phyloP scores from a whole-genome alignment of 2,113 vertebrate species.

The Hirundichthys speculiger region DNA sequence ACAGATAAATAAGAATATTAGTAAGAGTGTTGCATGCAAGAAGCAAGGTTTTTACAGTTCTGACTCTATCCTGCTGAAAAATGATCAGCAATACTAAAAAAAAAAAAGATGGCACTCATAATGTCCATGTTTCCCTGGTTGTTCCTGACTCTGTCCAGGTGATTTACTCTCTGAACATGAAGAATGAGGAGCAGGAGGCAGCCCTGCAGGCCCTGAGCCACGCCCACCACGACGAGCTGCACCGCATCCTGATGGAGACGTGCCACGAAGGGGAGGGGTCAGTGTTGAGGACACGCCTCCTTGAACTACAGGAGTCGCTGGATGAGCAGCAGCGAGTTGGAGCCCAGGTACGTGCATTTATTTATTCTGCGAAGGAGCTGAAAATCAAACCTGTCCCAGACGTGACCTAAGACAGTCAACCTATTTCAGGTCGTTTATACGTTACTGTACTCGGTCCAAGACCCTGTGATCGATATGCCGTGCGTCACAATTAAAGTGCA shows the following conservation, averaged over 20 bases:
- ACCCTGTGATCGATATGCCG: conserved; percentile 32
- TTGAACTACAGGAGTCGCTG: conserved; percentile 87
- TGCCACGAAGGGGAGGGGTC: conserved; percentile 82
- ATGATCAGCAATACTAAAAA: no score
- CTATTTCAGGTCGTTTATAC: conserved; percentile 6
- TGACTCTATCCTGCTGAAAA: no score
- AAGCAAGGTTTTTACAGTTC: no score
- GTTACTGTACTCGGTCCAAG: not conserved
- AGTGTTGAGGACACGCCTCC: conserved; percentile 83
- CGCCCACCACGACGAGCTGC: conserved; percentile 87
- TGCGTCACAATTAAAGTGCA: conserved; percentile 14
- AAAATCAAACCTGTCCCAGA: conserved; percentile 44
- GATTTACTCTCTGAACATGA: conserved; percentile 93
- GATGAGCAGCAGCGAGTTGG: conserved; percentile 87
- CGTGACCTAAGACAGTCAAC: conserved; percentile 41
- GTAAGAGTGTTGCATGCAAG: no score
- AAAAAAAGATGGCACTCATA: no score
- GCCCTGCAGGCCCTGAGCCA: conserved; percentile 85
- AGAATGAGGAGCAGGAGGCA: conserved; percentile 92
- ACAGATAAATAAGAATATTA: no score
- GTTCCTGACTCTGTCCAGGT: conserved; percentile 78
- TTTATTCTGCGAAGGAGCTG: conserved; percentile 38
- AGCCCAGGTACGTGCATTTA: conserved; percentile 75
- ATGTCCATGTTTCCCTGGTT: not conserved
- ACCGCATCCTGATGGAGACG: conserved; percentile 84